Percentiles rank a stretch among this genome's conserved stretches.
Conservation (phyloP, 2,113 vertebrate species). For the Apus apus region DNA sequence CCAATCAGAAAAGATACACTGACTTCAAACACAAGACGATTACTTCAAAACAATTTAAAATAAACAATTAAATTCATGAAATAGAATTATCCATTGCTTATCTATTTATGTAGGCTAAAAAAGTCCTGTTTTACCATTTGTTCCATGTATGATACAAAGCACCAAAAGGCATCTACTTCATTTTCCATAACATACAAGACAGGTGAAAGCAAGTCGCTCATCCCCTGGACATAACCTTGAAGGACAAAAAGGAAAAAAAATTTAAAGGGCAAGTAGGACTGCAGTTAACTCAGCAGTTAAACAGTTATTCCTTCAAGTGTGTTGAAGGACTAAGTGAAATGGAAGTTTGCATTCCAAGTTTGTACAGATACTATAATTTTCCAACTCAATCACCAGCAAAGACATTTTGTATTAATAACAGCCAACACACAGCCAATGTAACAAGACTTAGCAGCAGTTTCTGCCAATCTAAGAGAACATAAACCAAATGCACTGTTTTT, state of each 20-base stretch:
- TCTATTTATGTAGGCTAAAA: neutral
- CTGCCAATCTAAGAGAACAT: neutral
- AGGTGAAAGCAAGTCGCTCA: constrained; percentile 97
- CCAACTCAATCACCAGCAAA: neutral
- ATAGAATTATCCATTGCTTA: neutral
- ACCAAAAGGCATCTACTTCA: constrained; percentile 98
- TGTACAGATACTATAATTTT: neutral
- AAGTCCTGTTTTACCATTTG: constrained; percentile 85
- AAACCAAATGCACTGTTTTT: neutral
- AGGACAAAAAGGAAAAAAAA: neutral
- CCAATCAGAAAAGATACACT: neutral
- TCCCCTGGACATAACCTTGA: constrained; percentile 95
- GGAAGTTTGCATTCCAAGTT: neutral
- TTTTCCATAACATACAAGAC: constrained; percentile 96
- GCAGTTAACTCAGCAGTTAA: neutral
- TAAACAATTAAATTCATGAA: neutral
- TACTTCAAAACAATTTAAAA: neutral
- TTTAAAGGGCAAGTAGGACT: neutral
- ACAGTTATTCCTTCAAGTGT: neutral
- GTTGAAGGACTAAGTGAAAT: neutral
- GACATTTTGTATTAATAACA: neutral
- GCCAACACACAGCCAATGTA: neutral
- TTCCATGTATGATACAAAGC: constrained; percentile 95
- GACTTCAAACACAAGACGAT: neutral
- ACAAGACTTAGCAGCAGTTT: neutral